These are phyloP conservation scores for Ligdia adustata DNA, from an alignment of 2,888 invertebrate species.

Conservation along the genomic window DNA sequence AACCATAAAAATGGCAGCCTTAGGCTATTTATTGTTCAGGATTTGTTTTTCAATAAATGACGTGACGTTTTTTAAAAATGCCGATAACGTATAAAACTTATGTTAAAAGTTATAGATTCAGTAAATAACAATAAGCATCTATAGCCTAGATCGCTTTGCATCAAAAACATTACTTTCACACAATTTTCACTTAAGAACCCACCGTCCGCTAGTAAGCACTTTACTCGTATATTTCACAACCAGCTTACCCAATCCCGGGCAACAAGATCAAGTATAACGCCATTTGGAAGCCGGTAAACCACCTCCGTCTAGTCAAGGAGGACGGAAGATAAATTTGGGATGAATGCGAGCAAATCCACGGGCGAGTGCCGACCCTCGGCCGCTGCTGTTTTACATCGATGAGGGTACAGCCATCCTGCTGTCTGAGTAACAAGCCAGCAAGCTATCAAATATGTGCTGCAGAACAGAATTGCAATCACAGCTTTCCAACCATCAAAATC, in stretches of 20 bases:
- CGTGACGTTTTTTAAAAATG: too few relatives aligned
- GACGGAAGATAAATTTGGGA: slow-evolving; percentile 58
- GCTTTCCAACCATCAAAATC: too few relatives aligned
- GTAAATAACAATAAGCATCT: too few relatives aligned
- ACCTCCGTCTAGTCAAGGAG: slow-evolving; percentile 31
- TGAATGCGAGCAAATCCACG: slow-evolving; percentile 57
- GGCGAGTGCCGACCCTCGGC: slow-evolving; percentile 17
- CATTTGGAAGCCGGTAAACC: slow-evolving; percentile 20
- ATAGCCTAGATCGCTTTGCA: background rate
- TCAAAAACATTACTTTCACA: background rate
- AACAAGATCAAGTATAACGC: slow-evolving; percentile 15
- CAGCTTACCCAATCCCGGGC: slow-evolving; percentile 5
- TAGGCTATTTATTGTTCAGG: too few relatives aligned
- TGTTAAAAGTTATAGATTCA: too few relatives aligned
- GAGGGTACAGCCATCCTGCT: slow-evolving; percentile 21
- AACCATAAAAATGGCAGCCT: too few relatives aligned
- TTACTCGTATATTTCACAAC: too few relatives aligned
- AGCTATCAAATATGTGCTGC: too few relatives aligned
- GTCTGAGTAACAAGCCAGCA: background rate
- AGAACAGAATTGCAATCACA: too few relatives aligned
- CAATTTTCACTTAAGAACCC: background rate
- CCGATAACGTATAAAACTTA: too few relatives aligned
- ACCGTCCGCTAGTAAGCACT: too few relatives aligned
- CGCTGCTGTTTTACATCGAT: slow-evolving; percentile 33
- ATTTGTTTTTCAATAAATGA: too few relatives aligned